Evolutionary conservation across 1,140 invertebrate species (phyloP), one percentile per base, ranked within the genome.

Genomic region (Schlechtendalia chinensis): DNA sequence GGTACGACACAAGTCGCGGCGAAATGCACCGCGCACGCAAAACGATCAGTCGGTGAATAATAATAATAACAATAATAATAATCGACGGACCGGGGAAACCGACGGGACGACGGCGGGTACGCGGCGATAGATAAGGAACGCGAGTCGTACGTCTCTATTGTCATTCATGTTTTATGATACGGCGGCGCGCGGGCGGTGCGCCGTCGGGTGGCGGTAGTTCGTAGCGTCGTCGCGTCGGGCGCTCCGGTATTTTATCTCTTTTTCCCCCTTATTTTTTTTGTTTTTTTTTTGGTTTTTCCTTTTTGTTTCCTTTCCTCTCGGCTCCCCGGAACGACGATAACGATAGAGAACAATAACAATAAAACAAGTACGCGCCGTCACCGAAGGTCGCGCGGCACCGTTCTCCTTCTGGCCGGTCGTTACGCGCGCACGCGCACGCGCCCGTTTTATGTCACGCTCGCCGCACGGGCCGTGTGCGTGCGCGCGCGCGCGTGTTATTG

Each of bases 241-340:
- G 67, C 67, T 69, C 67, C 22, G 14, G 67, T 69, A 69, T n/a
- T 69, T 69, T 69, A 69, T 69, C 45, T 69, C 67, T 69, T 69
- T 69, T 69, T 69, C 29, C 39, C 65, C 65, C 65, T 50, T 50
- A 24, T 50, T 69, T 16, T 19, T 4, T 39, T 8, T n/a, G n/a
- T n/a, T n/a, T n/a, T n/a, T n/a, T n/a, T n/a, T n/a, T n/a, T n/a
- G n/a, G n/a, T n/a, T n/a, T n/a, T n/a, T n/a, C n/a, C n/a, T n/a
- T n/a, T n/a, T n/a, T n/a, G n/a, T n/a, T n/a, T n/a, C n/a, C n/a
- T n/a, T n/a, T n/a, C n/a, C n/a, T n/a, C n/a, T n/a, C n/a, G n/a
- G 32, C 39, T 17, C 45, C 5, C 5, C 19, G 45, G 24, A 50
- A 69, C 67, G 67, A 69, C 67, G 67, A 69, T 69, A 69, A 69